Percentiles rank a stretch among this genome's conserved stretches.
Evolutionary conservation across 2,113 vertebrate genomes (phyloP).

Genomic region (Arvicanthis niloticus): DNA sequence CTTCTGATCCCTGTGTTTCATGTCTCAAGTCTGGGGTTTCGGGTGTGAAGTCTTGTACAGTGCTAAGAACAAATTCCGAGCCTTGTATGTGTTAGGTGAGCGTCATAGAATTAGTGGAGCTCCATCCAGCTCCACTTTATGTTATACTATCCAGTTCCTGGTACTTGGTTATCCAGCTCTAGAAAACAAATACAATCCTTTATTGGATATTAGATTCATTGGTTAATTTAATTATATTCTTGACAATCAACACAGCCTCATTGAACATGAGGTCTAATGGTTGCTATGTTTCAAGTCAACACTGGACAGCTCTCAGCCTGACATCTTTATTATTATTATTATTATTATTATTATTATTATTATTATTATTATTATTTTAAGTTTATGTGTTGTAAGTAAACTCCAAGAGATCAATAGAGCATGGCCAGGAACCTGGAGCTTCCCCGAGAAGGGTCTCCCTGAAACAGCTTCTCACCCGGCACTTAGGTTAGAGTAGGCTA

Average conservation of each 20-base stretch:
- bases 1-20: background rate
- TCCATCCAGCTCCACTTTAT: background rate
- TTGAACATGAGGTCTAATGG: background rate
- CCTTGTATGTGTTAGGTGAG: background rate
- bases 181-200: background rate
- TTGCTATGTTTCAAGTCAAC: background rate
- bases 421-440: background rate
- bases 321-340: background rate
- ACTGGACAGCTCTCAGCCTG: background rate
- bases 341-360: no score
- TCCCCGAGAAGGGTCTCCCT: background rate
- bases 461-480: background rate
- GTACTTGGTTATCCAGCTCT: background rate
- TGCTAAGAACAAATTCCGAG: background rate
- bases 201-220: background rate
- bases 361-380: background rate
- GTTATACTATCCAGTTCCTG: background rate
- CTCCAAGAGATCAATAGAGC: background rate
- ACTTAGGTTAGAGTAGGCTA: background rate
- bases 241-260: background rate
- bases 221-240: background rate
- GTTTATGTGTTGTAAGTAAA: constrained; percentile 1
- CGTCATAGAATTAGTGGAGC: background rate
- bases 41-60: background rate
- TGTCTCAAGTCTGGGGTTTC: background rate